Conservation (phyloP, 2,797 vertebrate species). For the Siniperca undulata region DNA sequence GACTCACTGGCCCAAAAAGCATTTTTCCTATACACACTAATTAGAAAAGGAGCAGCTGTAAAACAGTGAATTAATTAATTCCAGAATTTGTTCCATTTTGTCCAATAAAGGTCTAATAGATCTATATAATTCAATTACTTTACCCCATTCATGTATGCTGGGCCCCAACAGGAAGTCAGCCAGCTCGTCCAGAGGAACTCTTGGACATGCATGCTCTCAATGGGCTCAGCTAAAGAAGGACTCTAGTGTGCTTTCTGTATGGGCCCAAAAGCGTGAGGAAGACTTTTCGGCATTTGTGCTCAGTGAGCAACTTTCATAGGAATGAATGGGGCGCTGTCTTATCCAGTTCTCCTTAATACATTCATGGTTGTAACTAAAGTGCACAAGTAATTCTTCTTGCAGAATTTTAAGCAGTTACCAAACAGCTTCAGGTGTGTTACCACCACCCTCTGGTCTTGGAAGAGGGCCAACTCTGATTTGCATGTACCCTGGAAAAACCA, state of each 20-base stretch:
- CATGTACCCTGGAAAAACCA: background rate
- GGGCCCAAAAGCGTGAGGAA: conserved; percentile 1
- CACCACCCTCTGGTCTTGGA: background rate
- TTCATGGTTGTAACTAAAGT: background rate
- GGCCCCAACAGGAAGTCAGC: background rate
- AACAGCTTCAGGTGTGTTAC: background rate
- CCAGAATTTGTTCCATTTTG: too few species aligned
- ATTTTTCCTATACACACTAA: too few species aligned
- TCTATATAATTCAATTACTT: background rate
- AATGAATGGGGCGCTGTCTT: background rate
- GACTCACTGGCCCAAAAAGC: too few species aligned
- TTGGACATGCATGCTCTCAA: background rate
- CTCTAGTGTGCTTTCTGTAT: background rate
- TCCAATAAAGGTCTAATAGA: too few species aligned
- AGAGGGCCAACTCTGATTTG: background rate
- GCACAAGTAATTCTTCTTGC: background rate
- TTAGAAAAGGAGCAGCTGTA: too few species aligned
- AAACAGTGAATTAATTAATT: too few species aligned
- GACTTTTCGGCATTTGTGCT: background rate
- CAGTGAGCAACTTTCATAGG: background rate
- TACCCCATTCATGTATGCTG: background rate
- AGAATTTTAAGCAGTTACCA: background rate
- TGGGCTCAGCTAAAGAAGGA: background rate
- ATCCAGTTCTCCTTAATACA: background rate
- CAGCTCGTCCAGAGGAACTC: background rate